Evolutionary conservation across 1,140 invertebrate species (phyloP).

Genomic region (Zelostemma sp.): DNA sequence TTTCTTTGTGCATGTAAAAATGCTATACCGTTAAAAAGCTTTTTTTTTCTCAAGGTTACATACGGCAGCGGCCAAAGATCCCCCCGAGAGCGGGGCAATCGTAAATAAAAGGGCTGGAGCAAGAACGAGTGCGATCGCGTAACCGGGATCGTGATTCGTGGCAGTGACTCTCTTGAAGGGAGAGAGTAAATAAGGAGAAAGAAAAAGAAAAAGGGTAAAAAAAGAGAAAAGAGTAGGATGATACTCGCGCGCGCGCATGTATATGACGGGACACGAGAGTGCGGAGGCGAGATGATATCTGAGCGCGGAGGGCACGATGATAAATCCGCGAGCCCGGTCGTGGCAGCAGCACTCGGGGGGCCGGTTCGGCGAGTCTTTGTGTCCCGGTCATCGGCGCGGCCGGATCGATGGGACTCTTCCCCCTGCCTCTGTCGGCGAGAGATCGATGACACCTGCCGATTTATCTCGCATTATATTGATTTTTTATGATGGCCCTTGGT

Average conservation of each 20-base stretch:
- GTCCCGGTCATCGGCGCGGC: conserved; percentile 17
- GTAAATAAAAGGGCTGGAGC: conserved; percentile 45
- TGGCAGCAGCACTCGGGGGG: conserved; percentile 17
- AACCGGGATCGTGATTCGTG: conserved; percentile 37
- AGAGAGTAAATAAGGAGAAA: conserved; percentile 40
- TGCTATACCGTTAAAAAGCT: no score
- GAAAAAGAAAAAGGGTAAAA: no score
- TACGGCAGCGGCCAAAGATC: no score
- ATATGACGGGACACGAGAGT: conserved; percentile 57
- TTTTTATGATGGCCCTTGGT: conserved; percentile 32
- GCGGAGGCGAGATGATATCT: conserved; percentile 68
- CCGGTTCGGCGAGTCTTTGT: conserved; percentile 47
- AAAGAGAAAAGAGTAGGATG: conserved; percentile 51
- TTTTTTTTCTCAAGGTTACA: no score
- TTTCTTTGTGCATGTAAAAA: no score
- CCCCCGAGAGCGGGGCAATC: conserved; percentile 21
- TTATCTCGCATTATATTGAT: conserved; percentile 45
- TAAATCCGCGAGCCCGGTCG: conserved; percentile 59
- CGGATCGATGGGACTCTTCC: conserved; percentile 48
- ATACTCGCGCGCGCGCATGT: conserved; percentile 49
- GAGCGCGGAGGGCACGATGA: conserved; percentile 60
- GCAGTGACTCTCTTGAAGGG: conserved; percentile 6
- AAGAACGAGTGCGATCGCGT: conserved; percentile 39
- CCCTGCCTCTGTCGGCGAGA: conserved; percentile 29
- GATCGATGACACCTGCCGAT: conserved; percentile 39